These are phyloP conservation scores for Hylyphantes graminicola DNA, from an alignment of 1,140 invertebrate genomes.

Conservation along the genomic window DNA sequence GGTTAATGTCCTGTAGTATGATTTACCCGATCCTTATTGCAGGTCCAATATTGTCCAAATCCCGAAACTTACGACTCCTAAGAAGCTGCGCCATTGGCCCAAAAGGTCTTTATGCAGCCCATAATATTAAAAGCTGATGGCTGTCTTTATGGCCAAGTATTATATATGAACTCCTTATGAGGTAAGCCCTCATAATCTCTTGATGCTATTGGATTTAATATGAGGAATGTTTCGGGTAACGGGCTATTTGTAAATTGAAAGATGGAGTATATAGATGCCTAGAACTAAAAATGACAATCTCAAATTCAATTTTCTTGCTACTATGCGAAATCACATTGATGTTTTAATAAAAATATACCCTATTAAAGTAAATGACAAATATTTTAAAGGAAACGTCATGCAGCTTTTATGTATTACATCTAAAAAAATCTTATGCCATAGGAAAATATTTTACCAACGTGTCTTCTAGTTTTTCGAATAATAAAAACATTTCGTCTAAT, in stretches of 20 bases:
- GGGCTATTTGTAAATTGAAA: slow-evolving; percentile 4
- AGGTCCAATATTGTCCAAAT: slow-evolving; percentile 20
- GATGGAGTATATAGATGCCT: too few species aligned
- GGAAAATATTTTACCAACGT: too few species aligned
- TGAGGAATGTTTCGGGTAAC: not conserved
- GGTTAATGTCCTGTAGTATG: slow-evolving; percentile 34
- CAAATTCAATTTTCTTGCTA: too few species aligned
- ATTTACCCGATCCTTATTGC: slow-evolving; percentile 28
- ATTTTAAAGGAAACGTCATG: too few species aligned
- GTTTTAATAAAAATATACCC: too few species aligned
- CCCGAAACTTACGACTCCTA: slow-evolving; percentile 23
- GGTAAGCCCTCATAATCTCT: slow-evolving; percentile 27
- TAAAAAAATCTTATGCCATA: too few species aligned
- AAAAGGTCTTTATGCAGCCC: slow-evolving; percentile 33
- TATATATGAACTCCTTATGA: slow-evolving; percentile 35
- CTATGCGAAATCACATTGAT: too few species aligned
- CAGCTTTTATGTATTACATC: too few species aligned
- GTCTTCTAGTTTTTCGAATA: too few species aligned
- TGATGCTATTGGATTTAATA: slow-evolving; percentile 49
- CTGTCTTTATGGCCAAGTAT: slow-evolving; percentile 44
- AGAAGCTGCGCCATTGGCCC: slow-evolving; percentile 25
- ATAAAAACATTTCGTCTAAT: too few species aligned
- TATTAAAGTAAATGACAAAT: too few species aligned
- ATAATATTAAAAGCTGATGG: slow-evolving; percentile 54
- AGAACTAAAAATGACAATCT: too few species aligned